Evolutionary conservation across 2,888 invertebrate genomes (phyloP), one percentile per base, ranked within the genome.

Genomic region (Steinernema carpocapsae): DNA sequence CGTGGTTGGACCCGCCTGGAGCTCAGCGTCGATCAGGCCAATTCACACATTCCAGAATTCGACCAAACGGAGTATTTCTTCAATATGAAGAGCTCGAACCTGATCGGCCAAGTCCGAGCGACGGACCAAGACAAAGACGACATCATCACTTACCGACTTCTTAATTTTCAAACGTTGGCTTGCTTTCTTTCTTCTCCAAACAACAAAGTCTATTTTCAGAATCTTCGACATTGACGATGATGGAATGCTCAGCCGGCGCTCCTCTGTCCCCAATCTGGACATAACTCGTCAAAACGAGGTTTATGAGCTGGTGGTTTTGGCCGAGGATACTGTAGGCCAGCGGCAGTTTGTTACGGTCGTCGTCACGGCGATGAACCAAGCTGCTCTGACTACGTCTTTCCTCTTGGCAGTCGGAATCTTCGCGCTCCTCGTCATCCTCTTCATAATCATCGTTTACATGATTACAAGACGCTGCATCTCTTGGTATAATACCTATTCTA

Each of bases 261-360:
- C 70, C 37, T n/a, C 52, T 29, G 0, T 59, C 29, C 22, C 51
- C 59, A 26, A 14, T 14, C 22, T 56, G 19, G 56, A 56, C 56
- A 12, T 56, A 26, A 56, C 2, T 19, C 56, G 56, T 2, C 32
- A 32, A 26, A 26, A 26, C 4, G 64, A 64, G 72, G 70, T 64
- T 22, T 84, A 84, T 73, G 84, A 84, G 43, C 72, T 84, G 29
- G 77, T 84, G 12, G 82, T 84, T 0, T 74, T 82, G 4, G 84
- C 84, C 6, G 76, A 76, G 51, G 76, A 76, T 26, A 43, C 70
- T 1, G 78, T 48, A 48, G 70, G 64, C 26, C 76, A 76, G 51
- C 70, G 71, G 1, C 64, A 64, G 64, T 64, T 64, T 32, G 64
- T 64, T 26, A 32, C 64, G 17, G 64, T 64, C 10, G 32, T 32